Evolutionary conservation across 2,113 vertebrate species (phyloP), one percentile per base, ranked within the genome.

Genomic region (Oryzias melastigma): DNA sequence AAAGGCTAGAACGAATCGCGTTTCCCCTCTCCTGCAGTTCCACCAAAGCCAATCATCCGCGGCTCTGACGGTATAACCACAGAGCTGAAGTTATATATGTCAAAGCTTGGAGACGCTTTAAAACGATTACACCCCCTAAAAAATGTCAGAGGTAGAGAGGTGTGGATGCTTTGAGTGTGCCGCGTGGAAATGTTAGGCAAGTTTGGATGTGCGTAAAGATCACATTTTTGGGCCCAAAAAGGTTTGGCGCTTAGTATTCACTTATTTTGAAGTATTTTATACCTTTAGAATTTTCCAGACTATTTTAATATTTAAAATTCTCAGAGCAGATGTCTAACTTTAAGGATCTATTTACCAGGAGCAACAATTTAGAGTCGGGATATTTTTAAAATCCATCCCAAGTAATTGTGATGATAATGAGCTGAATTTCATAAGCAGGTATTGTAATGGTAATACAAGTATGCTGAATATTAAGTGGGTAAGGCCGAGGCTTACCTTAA

Each of bases 1-100:
- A 53, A 87, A 87, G 91, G 85, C 89, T 92, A 93, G 92, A 95
- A 94, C 92, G 91, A 97, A 95, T 95, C 88, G 77, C 68, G 82
- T 94, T 95, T 93, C 85, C 88, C 89, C 77, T 84, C 61, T 63
- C 54, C 53, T 52, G 58, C 78, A 41, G 77, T 75, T 77, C 69
- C 59, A 57, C 68, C 58, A 73, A 40, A 78, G 75, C 68, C 80
- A 78, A 58, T 84, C 82, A 85, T 85, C 73, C 75, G 68, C 66
- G 61, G 45, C 71, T 57, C 59, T 68, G 74, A 75, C 77, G 80
- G 73, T 46, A 27, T 27, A 53, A 22, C 24, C 73, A 82, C 70
- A 79, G 58, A 74, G 71, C 82, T 85, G 80, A 85, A 86, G 85
- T 85, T 87, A 81, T 84, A 86, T 75, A 87, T 82, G 82, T 84